Conservation (phyloP, 2,797 vertebrate genomes). For the Aplochiton taeniatus region DNA sequence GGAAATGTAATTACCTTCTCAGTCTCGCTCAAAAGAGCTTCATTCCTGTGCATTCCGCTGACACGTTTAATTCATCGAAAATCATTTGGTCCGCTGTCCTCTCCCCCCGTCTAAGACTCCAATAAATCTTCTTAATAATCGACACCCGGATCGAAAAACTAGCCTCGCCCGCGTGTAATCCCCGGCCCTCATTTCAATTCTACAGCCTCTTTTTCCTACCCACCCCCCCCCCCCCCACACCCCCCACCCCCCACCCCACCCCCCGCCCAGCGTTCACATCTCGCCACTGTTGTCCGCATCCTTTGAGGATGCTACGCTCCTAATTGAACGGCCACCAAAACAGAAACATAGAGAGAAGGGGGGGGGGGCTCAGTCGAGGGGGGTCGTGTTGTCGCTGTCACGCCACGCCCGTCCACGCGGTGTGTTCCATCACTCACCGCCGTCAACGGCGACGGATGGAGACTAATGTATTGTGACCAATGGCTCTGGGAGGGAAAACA, state of each 20-base stretch:
- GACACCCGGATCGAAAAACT: slow-evolving; percentile 57
- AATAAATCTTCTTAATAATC: slow-evolving; percentile 54
- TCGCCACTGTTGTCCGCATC: slow-evolving; percentile 67
- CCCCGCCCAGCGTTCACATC: slow-evolving; percentile 66
- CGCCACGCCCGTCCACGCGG: too few species aligned
- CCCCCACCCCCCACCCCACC: too few species aligned
- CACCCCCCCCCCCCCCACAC: background rate
- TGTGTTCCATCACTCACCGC: slow-evolving; percentile 29
- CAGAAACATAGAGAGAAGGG: slow-evolving; percentile 31
- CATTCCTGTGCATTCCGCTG: slow-evolving; percentile 38
- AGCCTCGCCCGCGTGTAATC: slow-evolving; percentile 64
- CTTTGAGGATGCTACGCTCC: slow-evolving; percentile 14
- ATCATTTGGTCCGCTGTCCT: slow-evolving; percentile 62
- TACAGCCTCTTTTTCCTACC: slow-evolving; percentile 67
- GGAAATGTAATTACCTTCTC: slow-evolving; percentile 67
- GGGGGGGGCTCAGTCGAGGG: too few species aligned
- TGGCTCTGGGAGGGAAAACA: slow-evolving; percentile 55
- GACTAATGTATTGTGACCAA: slow-evolving; percentile 54
- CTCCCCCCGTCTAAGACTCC: slow-evolving; percentile 58
- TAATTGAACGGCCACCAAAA: too few species aligned
- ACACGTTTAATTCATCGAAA: slow-evolving; percentile 44
- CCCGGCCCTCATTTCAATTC: slow-evolving; percentile 69
- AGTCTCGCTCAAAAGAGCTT: slow-evolving; percentile 56
- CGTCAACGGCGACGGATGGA: slow-evolving; percentile 63
- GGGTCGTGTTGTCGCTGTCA: too few species aligned